Base-by-base conservation (phyloP, 64 coral and sea anemone genomes). In the Acropora tenuis region DNA sequence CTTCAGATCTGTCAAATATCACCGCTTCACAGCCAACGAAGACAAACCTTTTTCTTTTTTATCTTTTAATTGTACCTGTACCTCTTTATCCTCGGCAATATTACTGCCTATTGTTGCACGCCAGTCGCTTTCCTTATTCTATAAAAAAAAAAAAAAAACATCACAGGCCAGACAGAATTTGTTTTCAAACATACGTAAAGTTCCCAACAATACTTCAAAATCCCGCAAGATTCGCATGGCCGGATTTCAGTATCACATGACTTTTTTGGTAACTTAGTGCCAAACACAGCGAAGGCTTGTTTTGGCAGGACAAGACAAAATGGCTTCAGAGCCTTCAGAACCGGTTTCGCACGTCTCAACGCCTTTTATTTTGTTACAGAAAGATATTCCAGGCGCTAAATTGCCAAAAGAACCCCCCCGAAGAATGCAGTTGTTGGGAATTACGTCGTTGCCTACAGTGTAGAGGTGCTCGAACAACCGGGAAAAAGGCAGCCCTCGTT, bases 351-450 rank as follows among this genome's bases (percentile, higher is more conserved):
- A 45, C 5, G 1, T 74, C 42, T 74, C 40, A 40, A 41, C 4
- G 40, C 42, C 30, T 41, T n/a, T 50, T 10, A 55, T 7, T 10
- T 12, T 82, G 12, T 58, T 40, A 2, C 15, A 41, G 40, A 20
- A 66, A 43, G 55, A 84, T n/a, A 41, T 84, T 18, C 41, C 55
- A 30, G 41, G 59, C 80, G 30, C 30, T 30, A 42, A 60, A 18
- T 66, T n/a, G 59, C 16, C 60, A 7, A n/a, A 80, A 80, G n/a
- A 48, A 69, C 73, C 50, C 77, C 45, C 45, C 89, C 15, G 89
- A 90, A 90, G 61, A 90, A 81, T 90, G 89, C 69, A 90, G 73
- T 13, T 71, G 43, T 63, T 50, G 45, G 78, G 47, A 69, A 8
- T 55, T 90, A 63, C 42, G 48, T 73, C 59, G 78, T 48, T 90